Base-by-base conservation (phyloP, 2,888 invertebrate species). In the Dyspetes luteomarginatus region DNA sequence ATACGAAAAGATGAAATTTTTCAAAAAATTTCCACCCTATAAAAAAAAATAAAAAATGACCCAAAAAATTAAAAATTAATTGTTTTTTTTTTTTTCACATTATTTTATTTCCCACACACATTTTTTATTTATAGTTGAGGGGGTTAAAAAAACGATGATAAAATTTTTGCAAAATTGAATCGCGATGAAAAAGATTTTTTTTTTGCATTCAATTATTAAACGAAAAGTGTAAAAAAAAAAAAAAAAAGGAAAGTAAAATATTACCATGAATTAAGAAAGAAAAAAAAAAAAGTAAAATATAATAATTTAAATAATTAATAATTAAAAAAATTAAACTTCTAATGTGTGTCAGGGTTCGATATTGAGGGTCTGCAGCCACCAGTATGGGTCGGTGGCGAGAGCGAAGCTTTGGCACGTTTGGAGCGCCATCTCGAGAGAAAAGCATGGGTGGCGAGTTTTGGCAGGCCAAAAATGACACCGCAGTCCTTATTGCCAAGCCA, bases 361-460 rank as follows among this genome's bases (percentile, higher is more conserved):
- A 76, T 60, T 52, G 19, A 60, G 1, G 75, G 75, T 17, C 50
- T 76, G n/a, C 68, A 62, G 22, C 50, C 68, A 9, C 60, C 75
- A 19, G 94, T 96, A 0, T 97, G 97, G 96, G 93, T 95, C 76
- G 98, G 97, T 0, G 96, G 97, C 0, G 97, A 97, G 89, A 95
- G 94, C 41, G 96, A 97, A 88, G 95, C 95, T 0, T 90, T 97
- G 82, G 93, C 94, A 9, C 93, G 97, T 60, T 92, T 97, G 74
- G 96, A 97, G 86, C 93, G 96, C 24, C 96, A 97, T 88, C 93
- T 97, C 55, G 96, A 97, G 90, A 93, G 96, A 52, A 96, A 97
- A 92, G 97, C 97, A 0, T 97, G 97, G 97, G 97, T 97, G 5
- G 97, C 97, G n/a, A 96, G 96, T 19, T 97, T 97, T 90, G 97